Percentiles rank a stretch among this genome's conserved stretches.
phyloP scores from a whole-genome alignment of 2,113 vertebrate species.

The Charina bottae region DNA sequence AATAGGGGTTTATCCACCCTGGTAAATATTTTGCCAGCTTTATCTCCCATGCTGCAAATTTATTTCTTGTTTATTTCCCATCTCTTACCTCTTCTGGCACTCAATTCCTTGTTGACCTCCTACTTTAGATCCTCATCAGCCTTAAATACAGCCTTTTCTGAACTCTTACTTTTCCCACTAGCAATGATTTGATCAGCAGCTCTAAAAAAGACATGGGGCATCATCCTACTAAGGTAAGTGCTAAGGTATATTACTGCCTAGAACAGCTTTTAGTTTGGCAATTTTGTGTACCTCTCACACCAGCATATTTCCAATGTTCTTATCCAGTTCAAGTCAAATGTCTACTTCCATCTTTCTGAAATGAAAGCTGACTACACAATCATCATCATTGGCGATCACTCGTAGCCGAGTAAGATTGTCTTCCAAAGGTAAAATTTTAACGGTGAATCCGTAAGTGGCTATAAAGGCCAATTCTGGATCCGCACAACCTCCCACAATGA shows the following conservation, averaged over 20 bases:
- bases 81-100: not conserved
- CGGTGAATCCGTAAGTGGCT: too few species aligned
- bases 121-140: not conserved
- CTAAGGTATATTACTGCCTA: not conserved
- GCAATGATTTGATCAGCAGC: not conserved
- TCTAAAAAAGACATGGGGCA: not conserved
- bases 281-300: not conserved
- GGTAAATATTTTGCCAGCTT: not conserved
- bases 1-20: not conserved
- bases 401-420: too few species aligned
- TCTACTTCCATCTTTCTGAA: not conserved
- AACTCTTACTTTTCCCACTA: not conserved
- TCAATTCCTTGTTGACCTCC: not conserved
- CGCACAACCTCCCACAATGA: too few species aligned
- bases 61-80: not conserved
- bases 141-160: not conserved
- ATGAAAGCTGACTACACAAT: too few species aligned
- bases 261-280: not conserved
- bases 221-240: not conserved
- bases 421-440: too few species aligned
- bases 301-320: too few species aligned
- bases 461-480: too few species aligned
- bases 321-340: not conserved
- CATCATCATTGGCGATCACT: too few species aligned
- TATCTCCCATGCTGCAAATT: not conserved